phyloP scores from a whole-genome alignment of 2,797 vertebrate species.

The Lindbergichthys nudifrons region DNA sequence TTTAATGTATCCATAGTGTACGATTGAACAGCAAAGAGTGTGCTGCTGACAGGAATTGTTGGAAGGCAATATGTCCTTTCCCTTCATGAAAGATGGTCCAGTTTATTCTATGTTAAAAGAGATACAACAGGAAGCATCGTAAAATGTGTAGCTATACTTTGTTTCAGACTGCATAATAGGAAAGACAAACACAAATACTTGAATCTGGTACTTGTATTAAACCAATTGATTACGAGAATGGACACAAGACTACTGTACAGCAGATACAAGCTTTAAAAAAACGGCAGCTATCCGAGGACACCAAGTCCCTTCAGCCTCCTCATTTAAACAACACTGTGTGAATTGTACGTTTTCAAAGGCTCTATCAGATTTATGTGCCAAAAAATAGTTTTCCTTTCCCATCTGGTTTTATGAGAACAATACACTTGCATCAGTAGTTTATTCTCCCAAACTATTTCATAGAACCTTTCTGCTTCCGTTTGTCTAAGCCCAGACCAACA shows the following conservation, averaged over 20 bases:
- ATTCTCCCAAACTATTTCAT: conserved; percentile 6
- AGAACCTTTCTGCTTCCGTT: conserved; percentile 17
- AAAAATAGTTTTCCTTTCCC: conserved; percentile 19
- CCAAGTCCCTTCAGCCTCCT: conserved; percentile 22
- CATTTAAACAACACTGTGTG: conserved; percentile 15
- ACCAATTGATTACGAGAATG: conserved; percentile 17
- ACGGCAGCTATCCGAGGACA: conserved; percentile 13
- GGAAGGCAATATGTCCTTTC: too few relatives aligned
- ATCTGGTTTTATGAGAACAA: conserved; percentile 4
- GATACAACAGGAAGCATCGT: too few relatives aligned
- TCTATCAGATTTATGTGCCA: conserved; percentile 6
- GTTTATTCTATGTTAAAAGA: too few relatives aligned
- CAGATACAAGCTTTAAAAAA: conserved; percentile 42
- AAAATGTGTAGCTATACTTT: too few relatives aligned
- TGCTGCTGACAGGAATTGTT: too few relatives aligned
- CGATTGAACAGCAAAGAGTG: too few relatives aligned
- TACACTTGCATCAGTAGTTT: conserved; percentile 4
- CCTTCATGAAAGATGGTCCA: too few relatives aligned
- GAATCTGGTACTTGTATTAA: conserved; percentile 23
- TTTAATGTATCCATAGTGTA: too few relatives aligned
- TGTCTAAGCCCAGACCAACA: conserved; percentile 7
- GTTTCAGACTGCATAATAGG: too few relatives aligned
- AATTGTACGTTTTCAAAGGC: conserved; percentile 24
- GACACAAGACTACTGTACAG: neutral
- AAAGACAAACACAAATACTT: neutral